A percentile compares a stretch with the other conserved stretches of the same genome.
Evolutionary conservation across 2,113 vertebrate genomes (phyloP).

Genomic region (Dasypus novemcinctus): DNA sequence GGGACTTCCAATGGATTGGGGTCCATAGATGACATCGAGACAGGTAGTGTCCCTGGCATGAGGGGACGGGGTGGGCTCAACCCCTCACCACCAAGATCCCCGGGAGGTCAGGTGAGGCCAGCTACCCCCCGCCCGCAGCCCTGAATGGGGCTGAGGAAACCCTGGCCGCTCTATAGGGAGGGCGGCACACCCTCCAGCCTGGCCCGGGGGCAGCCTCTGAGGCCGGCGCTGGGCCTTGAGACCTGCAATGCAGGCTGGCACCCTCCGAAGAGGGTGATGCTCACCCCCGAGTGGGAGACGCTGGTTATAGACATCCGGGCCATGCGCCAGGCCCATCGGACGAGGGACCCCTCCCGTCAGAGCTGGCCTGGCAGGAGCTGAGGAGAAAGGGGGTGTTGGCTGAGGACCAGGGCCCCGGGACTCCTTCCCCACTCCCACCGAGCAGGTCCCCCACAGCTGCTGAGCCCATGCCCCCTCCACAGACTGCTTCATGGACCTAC

Average conservation of each 20-base stretch:
- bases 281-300: not conserved
- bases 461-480: conserved; percentile 60
- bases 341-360: too few species aligned
- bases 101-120: not conserved
- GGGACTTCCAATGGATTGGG: conserved; percentile 84
- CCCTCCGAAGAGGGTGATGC: not conserved
- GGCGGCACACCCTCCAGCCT: not conserved
- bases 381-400: not conserved
- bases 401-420: not conserved
- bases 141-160: not conserved
- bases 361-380: not conserved
- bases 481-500: conserved; percentile 83
- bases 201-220: not conserved
- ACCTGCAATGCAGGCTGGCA: too few species aligned
- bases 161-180: too few species aligned
- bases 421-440: not conserved
- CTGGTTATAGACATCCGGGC: not conserved
- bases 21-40: conserved; percentile 85
- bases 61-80: not conserved
- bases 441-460: not conserved
- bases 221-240: not conserved
- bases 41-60: conserved; percentile 83
- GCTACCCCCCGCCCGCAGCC: not conserved
- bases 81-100: not conserved
- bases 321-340: not conserved